phyloP scores from a whole-genome alignment of 2,888 invertebrate genomes.

The Eurytoma adleriae region DNA sequence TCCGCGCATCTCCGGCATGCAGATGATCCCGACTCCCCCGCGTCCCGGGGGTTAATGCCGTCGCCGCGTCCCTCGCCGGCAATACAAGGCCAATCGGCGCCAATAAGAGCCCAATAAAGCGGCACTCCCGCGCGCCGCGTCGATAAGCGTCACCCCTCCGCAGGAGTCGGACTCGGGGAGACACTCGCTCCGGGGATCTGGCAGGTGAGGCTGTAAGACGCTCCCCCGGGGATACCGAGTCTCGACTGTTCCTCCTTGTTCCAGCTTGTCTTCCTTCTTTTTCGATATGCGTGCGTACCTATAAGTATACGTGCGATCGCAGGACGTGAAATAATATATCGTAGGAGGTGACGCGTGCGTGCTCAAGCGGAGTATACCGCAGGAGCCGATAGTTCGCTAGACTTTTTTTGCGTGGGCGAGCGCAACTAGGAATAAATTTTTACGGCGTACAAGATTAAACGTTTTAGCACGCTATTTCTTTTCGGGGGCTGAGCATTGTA shows the following conservation, averaged over 20 bases:
- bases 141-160: too few species aligned
- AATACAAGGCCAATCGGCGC: conserved; percentile 36
- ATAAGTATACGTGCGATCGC: too few species aligned
- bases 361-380: neutral
- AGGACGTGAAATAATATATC: too few species aligned
- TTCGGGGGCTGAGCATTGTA: too few species aligned
- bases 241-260: too few species aligned
- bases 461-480: neutral
- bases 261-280: too few species aligned
- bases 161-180: too few species aligned
- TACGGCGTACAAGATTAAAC: conserved; percentile 24
- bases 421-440: conserved; percentile 11
- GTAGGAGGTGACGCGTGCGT: neutral
- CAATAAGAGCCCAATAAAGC: conserved; percentile 44
- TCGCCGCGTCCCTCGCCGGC: neutral
- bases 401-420: neutral
- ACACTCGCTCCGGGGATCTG: too few species aligned
- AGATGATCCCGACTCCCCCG: neutral
- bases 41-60: conserved; percentile 18
- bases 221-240: too few species aligned
- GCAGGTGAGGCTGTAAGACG: neutral
- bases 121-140: neutral
- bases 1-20: neutral
- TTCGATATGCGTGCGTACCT: too few species aligned
- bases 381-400: neutral